These are phyloP conservation scores for Protophormia terraenovae DNA, from an alignment of 2,888 invertebrate genomes.

Conservation along the genomic window DNA sequence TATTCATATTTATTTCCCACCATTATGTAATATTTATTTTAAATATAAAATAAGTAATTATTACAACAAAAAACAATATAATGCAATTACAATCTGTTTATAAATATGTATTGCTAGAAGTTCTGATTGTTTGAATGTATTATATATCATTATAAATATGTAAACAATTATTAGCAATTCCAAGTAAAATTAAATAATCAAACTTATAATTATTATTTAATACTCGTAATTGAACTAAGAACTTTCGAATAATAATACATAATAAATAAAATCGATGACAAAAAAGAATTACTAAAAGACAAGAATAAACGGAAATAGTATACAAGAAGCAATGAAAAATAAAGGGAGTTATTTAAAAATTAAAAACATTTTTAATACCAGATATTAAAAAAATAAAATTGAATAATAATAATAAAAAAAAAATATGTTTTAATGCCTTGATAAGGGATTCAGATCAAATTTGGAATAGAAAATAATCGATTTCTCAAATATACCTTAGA, in stretches of 20 bases:
- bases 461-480: too few relatives aligned
- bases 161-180: not conserved
- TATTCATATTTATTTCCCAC: slow-evolving; percentile 6
- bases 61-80: not conserved
- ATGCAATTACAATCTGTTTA: slow-evolving; percentile 15
- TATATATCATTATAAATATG: slow-evolving; percentile 17
- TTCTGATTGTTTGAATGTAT: not conserved
- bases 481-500: too few relatives aligned
- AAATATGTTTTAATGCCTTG: too few relatives aligned
- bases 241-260: too few relatives aligned
- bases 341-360: too few relatives aligned
- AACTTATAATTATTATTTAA: slow-evolving; percentile 23
- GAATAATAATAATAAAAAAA: too few relatives aligned
- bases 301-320: too few relatives aligned
- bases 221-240: slow-evolving; percentile 10
- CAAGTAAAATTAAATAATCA: not conserved
- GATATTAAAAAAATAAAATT: too few relatives aligned
- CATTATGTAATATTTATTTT: slow-evolving; percentile 24
- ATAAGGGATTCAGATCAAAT: too few relatives aligned
- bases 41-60: not conserved
- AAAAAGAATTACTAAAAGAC: too few relatives aligned
- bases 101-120: not conserved
- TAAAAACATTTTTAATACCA: too few relatives aligned
- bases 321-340: too few relatives aligned
- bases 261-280: not conserved